A percentile compares a stretch with the other conserved stretches of the same genome.
Conservation (phyloP, 2,797 vertebrate species). For the Pseudopleuronectes americanus region DNA sequence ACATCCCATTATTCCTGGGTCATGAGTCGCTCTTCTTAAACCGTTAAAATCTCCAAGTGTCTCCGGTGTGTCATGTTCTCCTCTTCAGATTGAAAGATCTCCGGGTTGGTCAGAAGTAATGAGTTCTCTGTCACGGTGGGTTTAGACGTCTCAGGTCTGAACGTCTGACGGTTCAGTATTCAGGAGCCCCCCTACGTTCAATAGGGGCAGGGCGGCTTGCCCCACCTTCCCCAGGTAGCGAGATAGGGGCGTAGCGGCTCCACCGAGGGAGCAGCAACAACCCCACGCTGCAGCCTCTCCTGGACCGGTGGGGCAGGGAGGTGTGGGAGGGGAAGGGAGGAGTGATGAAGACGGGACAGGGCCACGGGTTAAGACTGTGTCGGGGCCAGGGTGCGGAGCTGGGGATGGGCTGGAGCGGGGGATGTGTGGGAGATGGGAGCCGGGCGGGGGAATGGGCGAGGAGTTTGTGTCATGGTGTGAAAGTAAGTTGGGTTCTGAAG, state of each 20-base stretch:
- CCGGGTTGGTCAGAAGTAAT: constrained; percentile 23
- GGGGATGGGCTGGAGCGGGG: constrained; percentile 19
- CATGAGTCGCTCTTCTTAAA: constrained; percentile 12
- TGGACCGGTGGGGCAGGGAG: constrained; percentile 65
- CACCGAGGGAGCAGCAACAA: constrained; percentile 80
- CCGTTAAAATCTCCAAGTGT: constrained; percentile 21
- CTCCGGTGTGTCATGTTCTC: constrained; percentile 14
- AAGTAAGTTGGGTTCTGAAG: constrained; percentile 62
- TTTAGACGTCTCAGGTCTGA: constrained; percentile 83
- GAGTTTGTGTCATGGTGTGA: not conserved
- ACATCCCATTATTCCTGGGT: constrained; percentile 16
- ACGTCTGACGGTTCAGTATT: constrained; percentile 83
- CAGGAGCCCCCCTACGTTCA: constrained; percentile 86
- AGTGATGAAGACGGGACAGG: constrained; percentile 56
- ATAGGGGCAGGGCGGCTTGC: constrained; percentile 85
- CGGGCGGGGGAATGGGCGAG: not conserved
- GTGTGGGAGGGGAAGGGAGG: constrained; percentile 67
- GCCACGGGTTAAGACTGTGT: constrained; percentile 57
- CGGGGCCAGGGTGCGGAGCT: not conserved
- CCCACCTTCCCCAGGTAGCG: constrained; percentile 90
- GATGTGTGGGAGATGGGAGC: constrained; percentile 71
- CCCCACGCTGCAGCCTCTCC: constrained; percentile 75
- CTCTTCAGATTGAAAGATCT: constrained; percentile 34
- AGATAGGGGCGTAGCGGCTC: constrained; percentile 77
- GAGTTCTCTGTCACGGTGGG: constrained; percentile 12